phyloP scores from a whole-genome alignment of 2,888 invertebrate genomes.

The Crocallis elinguaria region DNA sequence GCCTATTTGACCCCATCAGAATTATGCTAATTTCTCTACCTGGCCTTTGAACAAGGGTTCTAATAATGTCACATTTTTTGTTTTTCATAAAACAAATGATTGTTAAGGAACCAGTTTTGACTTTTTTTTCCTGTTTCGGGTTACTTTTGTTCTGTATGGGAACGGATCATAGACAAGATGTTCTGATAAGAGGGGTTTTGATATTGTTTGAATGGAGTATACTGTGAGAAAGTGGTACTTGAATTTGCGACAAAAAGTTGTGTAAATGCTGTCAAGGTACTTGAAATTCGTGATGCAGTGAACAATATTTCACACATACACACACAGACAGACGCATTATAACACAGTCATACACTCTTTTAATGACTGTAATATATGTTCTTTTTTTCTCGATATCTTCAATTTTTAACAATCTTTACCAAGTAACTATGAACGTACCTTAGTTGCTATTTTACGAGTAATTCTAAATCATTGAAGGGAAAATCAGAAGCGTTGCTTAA shows the following conservation, averaged over 20 bases:
- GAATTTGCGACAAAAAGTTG: constrained; percentile 21
- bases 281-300: constrained; percentile 1
- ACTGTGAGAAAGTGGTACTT: constrained; percentile 37
- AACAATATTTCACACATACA: neutral
- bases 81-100: constrained; percentile 47
- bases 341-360: neutral
- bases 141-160: constrained; percentile 56
- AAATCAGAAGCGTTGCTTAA: too few species aligned
- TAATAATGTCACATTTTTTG: constrained; percentile 57
- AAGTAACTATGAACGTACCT: too few species aligned
- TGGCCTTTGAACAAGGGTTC: constrained; percentile 49
- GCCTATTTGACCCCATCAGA: constrained; percentile 56
- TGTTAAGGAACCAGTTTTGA: constrained; percentile 27
- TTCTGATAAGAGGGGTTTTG: constrained; percentile 47
- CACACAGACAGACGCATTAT: neutral
- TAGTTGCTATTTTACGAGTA: too few species aligned
- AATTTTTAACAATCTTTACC: too few species aligned
- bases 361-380: too few species aligned
- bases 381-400: too few species aligned
- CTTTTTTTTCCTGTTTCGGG: constrained; percentile 36
- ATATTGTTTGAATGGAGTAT: constrained; percentile 31
- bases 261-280: neutral
- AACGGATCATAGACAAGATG: constrained; percentile 53
- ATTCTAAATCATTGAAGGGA: too few species aligned
- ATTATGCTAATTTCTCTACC: constrained; percentile 61